Percentiles rank a stretch among this genome's conserved stretches.
phyloP scores from a whole-genome alignment of 2,888 invertebrate species.

The Harpalus rufipes region DNA sequence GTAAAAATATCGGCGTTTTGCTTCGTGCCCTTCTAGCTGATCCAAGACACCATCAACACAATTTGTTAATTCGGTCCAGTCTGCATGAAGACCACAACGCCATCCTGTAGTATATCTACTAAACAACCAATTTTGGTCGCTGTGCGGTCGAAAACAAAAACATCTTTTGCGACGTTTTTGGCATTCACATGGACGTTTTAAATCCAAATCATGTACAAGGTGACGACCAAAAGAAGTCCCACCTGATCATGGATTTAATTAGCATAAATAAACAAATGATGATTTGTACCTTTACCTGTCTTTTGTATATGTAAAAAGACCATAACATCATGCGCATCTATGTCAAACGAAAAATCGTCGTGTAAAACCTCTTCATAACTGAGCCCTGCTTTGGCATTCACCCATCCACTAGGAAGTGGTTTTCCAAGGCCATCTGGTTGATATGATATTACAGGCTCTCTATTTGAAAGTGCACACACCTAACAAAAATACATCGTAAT shows the following conservation, averaged over 20 bases:
- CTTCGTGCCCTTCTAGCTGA: slow-evolving; percentile 90
- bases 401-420: slow-evolving; percentile 73
- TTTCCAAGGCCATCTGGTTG: slow-evolving; percentile 79
- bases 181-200: slow-evolving; percentile 96
- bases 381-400: slow-evolving; percentile 83
- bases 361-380: slow-evolving; percentile 93
- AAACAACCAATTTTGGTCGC: slow-evolving; percentile 98
- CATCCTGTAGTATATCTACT: slow-evolving; percentile 98
- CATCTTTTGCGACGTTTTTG: slow-evolving; percentile 92
- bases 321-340: slow-evolving; percentile 97
- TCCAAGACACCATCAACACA: slow-evolving; percentile 96
- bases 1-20: slow-evolving; percentile 94
- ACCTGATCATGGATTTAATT: slow-evolving; percentile 76
- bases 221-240: slow-evolving; percentile 98
- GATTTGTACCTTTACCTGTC: slow-evolving; percentile 82
- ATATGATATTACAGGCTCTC: slow-evolving; percentile 77
- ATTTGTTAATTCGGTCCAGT: slow-evolving; percentile 97
- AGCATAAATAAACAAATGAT: slow-evolving; percentile 61
- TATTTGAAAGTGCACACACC: slow-evolving; percentile 87
- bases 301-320: slow-evolving; percentile 99
- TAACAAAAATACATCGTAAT: slow-evolving; percentile 72
- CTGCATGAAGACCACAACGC: slow-evolving; percentile 98
- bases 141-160: slow-evolving; percentile 94
- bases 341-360: slow-evolving; percentile 92
- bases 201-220: slow-evolving; percentile 95